Base-by-base conservation (phyloP, 2,797 vertebrate species). In the Peromyscus melanophrys region DNA sequence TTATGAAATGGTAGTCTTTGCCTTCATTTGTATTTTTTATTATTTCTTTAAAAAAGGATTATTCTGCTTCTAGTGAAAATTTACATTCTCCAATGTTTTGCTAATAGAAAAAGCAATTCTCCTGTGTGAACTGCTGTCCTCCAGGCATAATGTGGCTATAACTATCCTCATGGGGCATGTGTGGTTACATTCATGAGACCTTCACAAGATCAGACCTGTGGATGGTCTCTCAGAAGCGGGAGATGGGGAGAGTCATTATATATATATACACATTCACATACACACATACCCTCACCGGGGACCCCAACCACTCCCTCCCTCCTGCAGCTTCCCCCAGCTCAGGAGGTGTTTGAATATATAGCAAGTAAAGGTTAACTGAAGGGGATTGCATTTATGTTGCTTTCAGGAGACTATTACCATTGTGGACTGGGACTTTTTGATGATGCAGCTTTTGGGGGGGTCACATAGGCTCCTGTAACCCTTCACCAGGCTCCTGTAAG, bases 1-100 rank as follows among this genome's bases (percentile, higher is more conserved):
- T 84, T 95, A 89, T 85, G 37, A 94, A 73, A 67, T 71, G 34
- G 43, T 0, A 61, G 80, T 61, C 31, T 96, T 96, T 92, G n/a
- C 27, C 87, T 92, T 89, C 5, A 77, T 88, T 90, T 67, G 1
- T 63, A 23, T 49, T 71, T 81, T 84, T 75, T 75, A 75, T 59
- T 88, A 71, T n/a, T 65, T 85, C 55, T 25, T 31, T 73, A 43
- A 52, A 25, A 40, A 92, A 93, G 6, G 46, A 43, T 67, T 73
- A 52, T 77, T 89, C 55, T 67, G 40, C 37, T 77, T 82, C 84
- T 65, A 31, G 49, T 77, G 31, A 82, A 86, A 73, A 73, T 71
- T 21, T 86, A 84, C 63, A 84, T 23, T 57, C 17, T 49, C 67
- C n/a, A 43, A 29, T 25, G 2, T 78, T 94, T 95, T 75, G n/a